Evolutionary conservation across 2,113 vertebrate species (phyloP), one percentile per base, ranked within the genome.

Genomic region (Vireo altiloquus): DNA sequence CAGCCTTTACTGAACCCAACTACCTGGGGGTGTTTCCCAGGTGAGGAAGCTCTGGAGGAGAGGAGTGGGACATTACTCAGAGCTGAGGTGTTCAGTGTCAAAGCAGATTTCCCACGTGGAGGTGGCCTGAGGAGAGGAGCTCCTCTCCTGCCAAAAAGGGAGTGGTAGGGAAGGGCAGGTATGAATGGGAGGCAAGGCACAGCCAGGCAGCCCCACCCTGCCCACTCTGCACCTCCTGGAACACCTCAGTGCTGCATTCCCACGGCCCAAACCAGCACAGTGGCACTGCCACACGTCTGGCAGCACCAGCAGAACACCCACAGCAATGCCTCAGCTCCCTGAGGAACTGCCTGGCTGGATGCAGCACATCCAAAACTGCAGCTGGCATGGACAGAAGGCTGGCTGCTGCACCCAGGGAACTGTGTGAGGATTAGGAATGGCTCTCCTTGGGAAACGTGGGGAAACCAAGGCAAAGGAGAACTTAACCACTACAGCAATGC

Each of bases 191-290:
- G 56, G 1, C 52, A 35, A 68, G 93, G 80, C 12, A 3, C 92
- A 78, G 81, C 21, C 77, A 61, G 82, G 20, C 87, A 59, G 57
- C 3, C 57, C 87, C 91, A 70, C 66, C 92, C 91, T 79, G 63
- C 66, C 33, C 2, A 42, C 50, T 80, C 31, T 59, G 89, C 84
- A 4, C 57, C 54, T 95, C 89, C 92, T 68, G 87, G 47, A 95
- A 54, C 56, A 78, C 64, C 88, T 60, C 84, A 74, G 84, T 44
- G 82, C 81, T 23, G 57, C 44, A 39, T 79, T 96, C 91, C 94
- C 96, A 97, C 89, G 66, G n/a, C 23, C 37, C 53, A 89, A 84
- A 91, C 83, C 81, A 82, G 92, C 88, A 68, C 61, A 46, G 6
- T 31, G 70, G n/a, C 65, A 56, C 78, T 79, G 92, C 47, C 42